Percentiles rank a stretch among this genome's conserved stretches.
Conservation (phyloP, 37 sponge, comb jelly and placozoan genomes). For the Crambe crambe region DNA sequence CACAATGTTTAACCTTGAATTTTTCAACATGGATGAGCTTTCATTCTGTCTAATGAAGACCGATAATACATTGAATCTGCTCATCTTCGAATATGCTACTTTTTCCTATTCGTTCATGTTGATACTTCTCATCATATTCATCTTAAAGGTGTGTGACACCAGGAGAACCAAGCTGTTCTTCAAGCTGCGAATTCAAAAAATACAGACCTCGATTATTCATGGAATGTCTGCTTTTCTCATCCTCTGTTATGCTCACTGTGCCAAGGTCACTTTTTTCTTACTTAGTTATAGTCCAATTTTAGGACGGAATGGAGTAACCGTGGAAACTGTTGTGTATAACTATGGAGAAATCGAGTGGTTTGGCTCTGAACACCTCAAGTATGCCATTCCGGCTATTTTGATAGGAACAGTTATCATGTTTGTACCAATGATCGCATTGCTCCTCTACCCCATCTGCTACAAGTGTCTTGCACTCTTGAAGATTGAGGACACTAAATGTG, state of each 20-base stretch:
- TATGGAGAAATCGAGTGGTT: constrained; percentile 32
- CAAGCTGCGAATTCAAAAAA: neutral
- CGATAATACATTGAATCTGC: constrained; percentile 24
- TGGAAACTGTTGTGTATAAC: neutral
- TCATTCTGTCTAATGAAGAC: constrained; percentile 51
- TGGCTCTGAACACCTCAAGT: too few relatives aligned
- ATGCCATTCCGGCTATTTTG: constrained; percentile 41
- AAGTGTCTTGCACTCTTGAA: constrained; percentile 16
- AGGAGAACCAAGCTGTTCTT: neutral
- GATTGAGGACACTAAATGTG: too few relatives aligned
- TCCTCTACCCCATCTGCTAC: constrained; percentile 17
- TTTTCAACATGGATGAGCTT: constrained; percentile 3
- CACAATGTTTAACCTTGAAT: constrained; percentile 35
- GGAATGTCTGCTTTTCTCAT: constrained; percentile 43
- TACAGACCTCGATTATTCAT: constrained; percentile 11
- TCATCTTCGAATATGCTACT: constrained; percentile 40
- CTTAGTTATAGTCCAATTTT: neutral
- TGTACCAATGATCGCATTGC: constrained; percentile 31
- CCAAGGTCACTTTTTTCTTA: constrained; percentile 22
- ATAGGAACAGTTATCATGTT: neutral
- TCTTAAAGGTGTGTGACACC: neutral
- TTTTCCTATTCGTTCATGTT: constrained; percentile 26
- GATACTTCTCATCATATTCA: neutral
- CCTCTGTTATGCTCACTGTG: constrained; percentile 36
- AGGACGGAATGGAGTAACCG: neutral